Evolutionary conservation across 2,113 vertebrate genomes (phyloP), one percentile per base, ranked within the genome.

Genomic region (Catharus fuscescens): DNA sequence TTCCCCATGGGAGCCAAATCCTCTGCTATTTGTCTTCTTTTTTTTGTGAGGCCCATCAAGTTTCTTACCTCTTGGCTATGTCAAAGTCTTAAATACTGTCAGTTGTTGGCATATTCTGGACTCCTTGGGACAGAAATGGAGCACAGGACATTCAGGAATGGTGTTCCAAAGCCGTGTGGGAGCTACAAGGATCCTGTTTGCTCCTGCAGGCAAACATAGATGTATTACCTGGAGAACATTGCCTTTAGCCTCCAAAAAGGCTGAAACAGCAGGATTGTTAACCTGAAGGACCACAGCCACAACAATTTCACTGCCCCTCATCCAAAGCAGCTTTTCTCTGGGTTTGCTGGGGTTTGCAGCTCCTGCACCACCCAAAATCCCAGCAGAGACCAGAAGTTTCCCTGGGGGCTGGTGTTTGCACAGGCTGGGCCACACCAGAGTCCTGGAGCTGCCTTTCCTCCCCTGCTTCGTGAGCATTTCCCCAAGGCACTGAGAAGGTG

Each of bases 51-150:
- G 72, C 45, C 8, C 38, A 21, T 21, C 2, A 2, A 10, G 8
- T 23, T 72, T 93, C 64, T 87, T 42, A 38, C 13, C 20, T 17
- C 15, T 60, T 47, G 80, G 4, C 25, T 53, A 8, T 14, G 25
- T 36, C 50, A 42, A 47, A 76, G 18, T 14, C 12, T 48, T 15
- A 34, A 76, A 28, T 4, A 1, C 1, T 24, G 57, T 6, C 1
- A 8, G 17, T 4, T 1, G 0, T 5, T 50, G 52, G 28, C 3
- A 1, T 62, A 80, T 38, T 10, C 32, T 23, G 42, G n/a, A 8
- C 5, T 47, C 12, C 5, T 47, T 0, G 0, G 40, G 24, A 25
- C 16, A n/a, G 26, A 65, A 54, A 45, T 2, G 29, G 50, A 72
- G 36, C 42, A 25, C 28, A 12, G 31, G 28, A 20, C 1, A 1